Conservation (phyloP, 2,888 invertebrate species). For the Drosophila colorata region DNA sequence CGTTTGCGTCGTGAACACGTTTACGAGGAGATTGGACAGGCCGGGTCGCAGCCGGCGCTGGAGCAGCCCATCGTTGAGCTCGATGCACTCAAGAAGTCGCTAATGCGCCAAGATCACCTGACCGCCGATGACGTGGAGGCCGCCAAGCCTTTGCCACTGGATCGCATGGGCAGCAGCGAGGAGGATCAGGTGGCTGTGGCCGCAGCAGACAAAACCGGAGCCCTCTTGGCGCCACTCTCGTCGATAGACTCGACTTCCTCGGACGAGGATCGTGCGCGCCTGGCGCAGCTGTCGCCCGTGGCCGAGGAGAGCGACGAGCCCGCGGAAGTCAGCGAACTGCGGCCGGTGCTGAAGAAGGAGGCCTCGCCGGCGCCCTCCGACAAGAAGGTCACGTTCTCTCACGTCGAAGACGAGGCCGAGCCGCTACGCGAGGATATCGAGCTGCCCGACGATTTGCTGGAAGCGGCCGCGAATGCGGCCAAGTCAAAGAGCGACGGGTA, state of each 20-base stretch:
- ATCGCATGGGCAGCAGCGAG: conserved; percentile 85
- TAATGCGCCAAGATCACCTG: conserved; percentile 85
- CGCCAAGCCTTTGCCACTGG: conserved; percentile 78
- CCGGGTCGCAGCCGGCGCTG: conserved; percentile 35
- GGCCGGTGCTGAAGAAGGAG: conserved; percentile 84
- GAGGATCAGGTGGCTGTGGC: conserved; percentile 76
- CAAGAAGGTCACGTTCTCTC: conserved; percentile 86
- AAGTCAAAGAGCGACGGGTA: conserved; percentile 86
- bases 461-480: conserved; percentile 76
- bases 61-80: conserved; percentile 77
- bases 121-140: conserved; percentile 86
- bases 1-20: conserved; percentile 88
- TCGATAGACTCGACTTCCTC: conserved; percentile 85
- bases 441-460: conserved; percentile 81
- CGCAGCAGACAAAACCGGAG: conserved; percentile 40
- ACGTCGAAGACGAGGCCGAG: conserved; percentile 85
- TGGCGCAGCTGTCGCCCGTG: conserved; percentile 78
- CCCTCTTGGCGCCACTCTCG: conserved; percentile 83
- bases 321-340: conserved; percentile 50
- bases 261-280: conserved; percentile 83
- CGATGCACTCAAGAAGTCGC: conserved; percentile 82
- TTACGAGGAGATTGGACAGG: conserved; percentile 87
- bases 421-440: conserved; percentile 84
- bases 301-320: conserved; percentile 83
- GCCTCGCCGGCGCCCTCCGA: conserved; percentile 85